Evolutionary conservation across 2,888 invertebrate species (phyloP), one percentile per base, ranked within the genome.

Genomic region (Dioctria rufipes): DNA sequence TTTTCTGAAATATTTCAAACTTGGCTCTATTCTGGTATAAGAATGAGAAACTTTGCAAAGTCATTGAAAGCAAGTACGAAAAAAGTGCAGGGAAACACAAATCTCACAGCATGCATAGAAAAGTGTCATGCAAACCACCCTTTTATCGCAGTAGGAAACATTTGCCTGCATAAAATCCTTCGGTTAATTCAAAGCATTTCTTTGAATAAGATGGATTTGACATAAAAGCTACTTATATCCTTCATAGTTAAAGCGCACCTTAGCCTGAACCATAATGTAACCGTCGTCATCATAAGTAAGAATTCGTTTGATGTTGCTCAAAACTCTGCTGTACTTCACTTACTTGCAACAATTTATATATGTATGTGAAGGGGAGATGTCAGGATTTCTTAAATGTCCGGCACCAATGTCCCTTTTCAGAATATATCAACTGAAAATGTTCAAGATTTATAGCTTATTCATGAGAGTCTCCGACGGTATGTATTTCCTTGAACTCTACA

Each of bases 181-280:
- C 25, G 54, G n/a, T 11, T 75, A 75, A 60, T 75, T 63, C 77
- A 61, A 77, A 61, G 61, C 49, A 39, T 46, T 77, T 40, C 77
- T 77, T 43, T 80, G 81, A 81, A 81, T 81, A 81, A 81, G 80
- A 81, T 80, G 81, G 80, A 81, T 81, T 81, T 80, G 75, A 80
- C 77, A 65, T 77, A 60, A 81, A 80, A 67, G 67, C 73, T 60
- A 58, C 66, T 80, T 77, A 77, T 49, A 58, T 46, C n/a, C 58
- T 39, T 54, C 58, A 58, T 42, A 67, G 37, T 73, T 49, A 75
- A 67, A 80, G 58, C 51, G 25, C 25, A 25, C 25, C 25, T 25
- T 25, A 25, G 25, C 39, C 78, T 65, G 40, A 49, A 51, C 78
- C 25, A 25, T 25, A 25, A 25, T 25, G 25, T 25, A 25, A 25